phyloP scores from a whole-genome alignment of 2,797 vertebrate species.

The Erpetoichthys calabaricus region DNA sequence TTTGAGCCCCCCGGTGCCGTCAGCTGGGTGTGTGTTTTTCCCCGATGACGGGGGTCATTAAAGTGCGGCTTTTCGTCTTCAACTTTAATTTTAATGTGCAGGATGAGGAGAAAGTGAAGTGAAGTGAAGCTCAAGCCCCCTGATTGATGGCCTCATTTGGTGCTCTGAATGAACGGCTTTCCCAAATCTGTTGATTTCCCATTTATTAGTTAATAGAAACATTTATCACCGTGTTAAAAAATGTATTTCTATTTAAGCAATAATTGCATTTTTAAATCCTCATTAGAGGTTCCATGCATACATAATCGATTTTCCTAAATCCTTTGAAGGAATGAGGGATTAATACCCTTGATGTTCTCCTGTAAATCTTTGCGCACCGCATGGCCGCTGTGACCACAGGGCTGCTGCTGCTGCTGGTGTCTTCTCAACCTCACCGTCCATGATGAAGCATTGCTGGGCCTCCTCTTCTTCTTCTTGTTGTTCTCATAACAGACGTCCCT shows the following conservation, averaged over 20 bases:
- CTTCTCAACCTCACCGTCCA: no score
- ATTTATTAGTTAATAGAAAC: slow-evolving; percentile 95
- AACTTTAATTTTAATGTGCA: slow-evolving; percentile 56
- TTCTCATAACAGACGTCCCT: no score
- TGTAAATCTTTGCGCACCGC: slow-evolving; percentile 30
- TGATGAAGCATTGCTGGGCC: no score
- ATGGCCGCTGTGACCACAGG: no score
- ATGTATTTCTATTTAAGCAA: slow-evolving; percentile 69
- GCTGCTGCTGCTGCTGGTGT: no score
- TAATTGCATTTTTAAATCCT: slow-evolving; percentile 87
- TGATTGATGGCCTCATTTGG: slow-evolving; percentile 98
- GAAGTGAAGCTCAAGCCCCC: slow-evolving; percentile 38
- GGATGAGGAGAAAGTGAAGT: slow-evolving; percentile 67
- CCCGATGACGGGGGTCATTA: no score
- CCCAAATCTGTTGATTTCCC: slow-evolving; percentile 93
- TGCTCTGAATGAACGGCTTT: slow-evolving; percentile 84
- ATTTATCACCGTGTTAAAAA: slow-evolving; percentile 78
- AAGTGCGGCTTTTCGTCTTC: no score
- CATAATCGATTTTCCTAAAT: slow-evolving; percentile 78
- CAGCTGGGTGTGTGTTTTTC: no score
- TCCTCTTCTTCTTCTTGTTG: no score
- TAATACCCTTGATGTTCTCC: slow-evolving; percentile 41
- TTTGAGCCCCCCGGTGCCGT: no score
- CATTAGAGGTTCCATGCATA: slow-evolving; percentile 70
- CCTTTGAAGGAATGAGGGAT: slow-evolving; percentile 53